A percentile compares a stretch with the other conserved stretches of the same genome.
Conservation (phyloP, 2,797 vertebrate genomes). For the Anas capensis region DNA sequence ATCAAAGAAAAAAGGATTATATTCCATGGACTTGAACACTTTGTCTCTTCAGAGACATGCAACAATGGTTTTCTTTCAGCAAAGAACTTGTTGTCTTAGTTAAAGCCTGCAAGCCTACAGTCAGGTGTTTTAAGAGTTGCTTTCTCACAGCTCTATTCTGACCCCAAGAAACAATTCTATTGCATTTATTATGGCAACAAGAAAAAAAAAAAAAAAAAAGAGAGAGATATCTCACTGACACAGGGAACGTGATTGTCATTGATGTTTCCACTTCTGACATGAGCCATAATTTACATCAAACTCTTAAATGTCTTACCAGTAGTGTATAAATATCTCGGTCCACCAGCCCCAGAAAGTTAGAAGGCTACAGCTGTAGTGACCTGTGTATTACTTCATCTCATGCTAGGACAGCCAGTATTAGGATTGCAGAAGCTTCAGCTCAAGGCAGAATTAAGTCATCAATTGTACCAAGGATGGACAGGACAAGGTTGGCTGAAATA, state of each 20-base stretch:
- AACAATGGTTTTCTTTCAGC: neutral
- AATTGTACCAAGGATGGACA: neutral
- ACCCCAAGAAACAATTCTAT: neutral
- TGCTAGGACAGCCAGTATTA: neutral
- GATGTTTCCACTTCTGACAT: neutral
- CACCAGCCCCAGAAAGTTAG: neutral
- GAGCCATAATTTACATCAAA: neutral
- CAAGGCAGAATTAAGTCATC: neutral
- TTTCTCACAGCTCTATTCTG: neutral
- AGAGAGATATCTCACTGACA: neutral
- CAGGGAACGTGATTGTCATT: neutral
- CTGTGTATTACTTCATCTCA: neutral
- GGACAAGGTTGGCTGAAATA: neutral
- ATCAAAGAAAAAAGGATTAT: neutral
- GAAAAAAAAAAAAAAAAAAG: neutral
- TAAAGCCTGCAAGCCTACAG: neutral
- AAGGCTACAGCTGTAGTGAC: neutral
- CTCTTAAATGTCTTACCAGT: neutral
- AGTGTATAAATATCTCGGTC: neutral
- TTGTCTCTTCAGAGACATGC: neutral
- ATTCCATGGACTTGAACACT: neutral
- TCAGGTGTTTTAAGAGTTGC: neutral
- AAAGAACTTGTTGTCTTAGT: neutral
- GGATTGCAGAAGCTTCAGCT: neutral
- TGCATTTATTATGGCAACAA: neutral